phyloP scores from a whole-genome alignment of 1,140 invertebrate species.

The Cyrtorhinus lividipennis region DNA sequence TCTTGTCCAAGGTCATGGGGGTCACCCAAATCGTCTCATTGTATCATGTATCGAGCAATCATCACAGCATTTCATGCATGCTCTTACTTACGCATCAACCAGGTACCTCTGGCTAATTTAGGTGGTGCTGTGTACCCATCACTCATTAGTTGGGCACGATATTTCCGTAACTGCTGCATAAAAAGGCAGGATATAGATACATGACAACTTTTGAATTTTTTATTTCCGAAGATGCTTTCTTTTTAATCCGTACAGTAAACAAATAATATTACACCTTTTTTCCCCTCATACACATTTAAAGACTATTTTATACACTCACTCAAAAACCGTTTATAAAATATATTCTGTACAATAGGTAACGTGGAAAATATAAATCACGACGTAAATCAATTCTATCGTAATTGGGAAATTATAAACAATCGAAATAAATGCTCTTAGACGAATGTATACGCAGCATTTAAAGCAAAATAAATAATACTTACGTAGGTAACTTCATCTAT shows the following conservation, averaged over 20 bases:
- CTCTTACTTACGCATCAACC: too few relatives aligned
- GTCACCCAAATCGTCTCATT: too few relatives aligned
- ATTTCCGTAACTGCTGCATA: too few relatives aligned
- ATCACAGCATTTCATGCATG: too few relatives aligned
- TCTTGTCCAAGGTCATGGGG: too few relatives aligned
- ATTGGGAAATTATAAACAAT: slow-evolving; percentile 6
- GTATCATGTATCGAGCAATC: too few relatives aligned
- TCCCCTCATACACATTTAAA: slow-evolving; percentile 18
- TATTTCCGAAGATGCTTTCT: neutral
- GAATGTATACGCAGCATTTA: neutral
- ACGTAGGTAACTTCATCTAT: slow-evolving; percentile 1
- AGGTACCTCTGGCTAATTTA: too few relatives aligned
- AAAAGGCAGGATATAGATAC: too few relatives aligned
- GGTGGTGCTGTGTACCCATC: too few relatives aligned
- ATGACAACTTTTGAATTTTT: too few relatives aligned
- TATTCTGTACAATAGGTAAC: slow-evolving; percentile 22
- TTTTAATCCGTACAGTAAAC: slow-evolving; percentile 21
- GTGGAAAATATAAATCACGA: slow-evolving; percentile 19
- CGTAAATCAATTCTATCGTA: neutral
- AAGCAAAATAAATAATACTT: slow-evolving; percentile 3
- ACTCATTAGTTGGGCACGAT: too few relatives aligned
- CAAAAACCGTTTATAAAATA: slow-evolving; percentile 21
- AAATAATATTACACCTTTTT: slow-evolving; percentile 20
- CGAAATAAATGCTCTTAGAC: slow-evolving; percentile 3
- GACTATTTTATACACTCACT: slow-evolving; percentile 20